These are phyloP conservation scores for Lamprotornis superbus DNA, from an alignment of 2,113 vertebrate species.

Conservation along the genomic window DNA sequence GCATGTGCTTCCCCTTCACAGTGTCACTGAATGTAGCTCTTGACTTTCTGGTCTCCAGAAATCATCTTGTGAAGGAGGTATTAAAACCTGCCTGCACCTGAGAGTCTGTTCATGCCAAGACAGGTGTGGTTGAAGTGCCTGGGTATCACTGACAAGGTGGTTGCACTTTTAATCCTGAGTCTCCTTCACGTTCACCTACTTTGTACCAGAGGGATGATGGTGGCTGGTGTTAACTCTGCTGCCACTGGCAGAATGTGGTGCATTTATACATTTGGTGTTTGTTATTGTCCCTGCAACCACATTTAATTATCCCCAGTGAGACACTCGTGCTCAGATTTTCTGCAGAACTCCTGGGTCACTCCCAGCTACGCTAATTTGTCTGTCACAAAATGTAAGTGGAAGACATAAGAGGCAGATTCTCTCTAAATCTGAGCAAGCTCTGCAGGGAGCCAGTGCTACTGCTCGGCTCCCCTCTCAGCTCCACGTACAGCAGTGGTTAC, in stretches of 20 bases:
- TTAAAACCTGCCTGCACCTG: not conserved
- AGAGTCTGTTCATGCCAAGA: not conserved
- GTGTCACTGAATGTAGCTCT: not conserved
- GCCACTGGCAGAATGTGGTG: not conserved
- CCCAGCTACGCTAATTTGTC: not conserved
- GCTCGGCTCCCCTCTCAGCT: not conserved
- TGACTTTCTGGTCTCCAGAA: not conserved
- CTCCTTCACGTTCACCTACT: not conserved
- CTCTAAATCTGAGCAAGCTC: not conserved
- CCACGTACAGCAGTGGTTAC: not conserved
- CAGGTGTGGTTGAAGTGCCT: rapidly evolving
- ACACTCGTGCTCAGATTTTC: not conserved
- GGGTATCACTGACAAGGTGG: not conserved
- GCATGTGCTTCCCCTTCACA: not conserved
- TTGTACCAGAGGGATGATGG: not conserved
- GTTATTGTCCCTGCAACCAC: not conserved
- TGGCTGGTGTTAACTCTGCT: not conserved
- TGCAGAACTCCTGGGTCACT: not conserved
- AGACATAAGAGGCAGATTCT: not conserved
- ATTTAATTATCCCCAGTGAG: not conserved
- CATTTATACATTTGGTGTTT: not conserved
- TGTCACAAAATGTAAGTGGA: not conserved
- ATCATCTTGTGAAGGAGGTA: not conserved
- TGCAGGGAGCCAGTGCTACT: not conserved
- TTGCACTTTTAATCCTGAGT: not conserved